Percentiles rank a stretch among this genome's conserved stretches.
Conservation (phyloP, 2,888 invertebrate species). For the Caenorhabditis plicata region DNA sequence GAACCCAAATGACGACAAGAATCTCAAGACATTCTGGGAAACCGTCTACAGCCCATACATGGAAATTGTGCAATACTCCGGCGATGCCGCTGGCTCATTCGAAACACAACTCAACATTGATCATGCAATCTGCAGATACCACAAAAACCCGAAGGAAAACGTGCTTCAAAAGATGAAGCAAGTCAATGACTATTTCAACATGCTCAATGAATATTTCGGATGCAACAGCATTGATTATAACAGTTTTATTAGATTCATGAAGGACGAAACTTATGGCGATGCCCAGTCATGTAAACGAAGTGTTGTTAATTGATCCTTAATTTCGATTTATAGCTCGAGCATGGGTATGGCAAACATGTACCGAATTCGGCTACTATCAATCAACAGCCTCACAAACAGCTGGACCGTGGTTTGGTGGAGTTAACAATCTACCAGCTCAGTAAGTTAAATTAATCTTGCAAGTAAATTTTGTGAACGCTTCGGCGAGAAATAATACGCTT, state of each 20-base stretch:
- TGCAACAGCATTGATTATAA: constrained; percentile 49
- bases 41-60: constrained; percentile 84
- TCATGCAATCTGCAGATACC: constrained; percentile 41
- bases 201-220: constrained; percentile 27
- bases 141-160: constrained; percentile 15
- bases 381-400: constrained; percentile 72
- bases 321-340: too few relatives aligned
- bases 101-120: constrained; percentile 32
- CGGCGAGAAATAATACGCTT: background rate
- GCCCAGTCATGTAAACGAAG: too few relatives aligned
- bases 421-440: constrained; percentile 26
- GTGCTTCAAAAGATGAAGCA: constrained; percentile 36
- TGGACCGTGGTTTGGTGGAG: constrained; percentile 40
- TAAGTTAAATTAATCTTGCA: constrained; percentile 1
- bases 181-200: constrained; percentile 40
- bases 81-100: constrained; percentile 37
- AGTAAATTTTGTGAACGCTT: background rate
- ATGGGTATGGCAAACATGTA: constrained; percentile 93
- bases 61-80: constrained; percentile 89
- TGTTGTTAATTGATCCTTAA: too few relatives aligned
- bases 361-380: constrained; percentile 92
- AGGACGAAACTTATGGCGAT: constrained; percentile 33
- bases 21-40: constrained; percentile 76
- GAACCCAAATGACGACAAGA: constrained; percentile 23
- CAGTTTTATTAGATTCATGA: constrained; percentile 37